Evolutionary conservation across 2,797 vertebrate genomes (phyloP).

Genomic region (Florisuga fusca): DNA sequence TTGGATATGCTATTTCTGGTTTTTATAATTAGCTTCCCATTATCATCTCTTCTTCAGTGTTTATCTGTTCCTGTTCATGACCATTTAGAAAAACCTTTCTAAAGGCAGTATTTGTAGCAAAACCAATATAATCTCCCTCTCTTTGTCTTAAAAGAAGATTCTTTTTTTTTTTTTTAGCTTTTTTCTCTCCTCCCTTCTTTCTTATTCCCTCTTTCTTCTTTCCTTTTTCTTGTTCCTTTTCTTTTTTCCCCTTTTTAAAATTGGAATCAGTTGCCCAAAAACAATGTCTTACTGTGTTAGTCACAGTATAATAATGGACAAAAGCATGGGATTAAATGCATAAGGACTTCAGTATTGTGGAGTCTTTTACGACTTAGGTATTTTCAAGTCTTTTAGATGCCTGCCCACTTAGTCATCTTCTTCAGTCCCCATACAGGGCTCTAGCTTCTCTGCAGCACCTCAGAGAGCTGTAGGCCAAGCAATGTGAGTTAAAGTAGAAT

Average conservation of each 20-base stretch:
- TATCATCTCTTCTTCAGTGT: slow-evolving; percentile 19
- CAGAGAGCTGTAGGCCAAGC: neutral
- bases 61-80: neutral
- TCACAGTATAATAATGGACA: neutral
- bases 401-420: neutral
- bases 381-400: neutral
- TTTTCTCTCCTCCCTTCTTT: too few relatives aligned
- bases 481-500: neutral
- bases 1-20: neutral
- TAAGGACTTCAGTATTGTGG: neutral
- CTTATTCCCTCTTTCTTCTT: too few relatives aligned
- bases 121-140: neutral
- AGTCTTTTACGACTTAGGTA: neutral
- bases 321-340: neutral
- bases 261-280: neutral
- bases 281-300: neutral
- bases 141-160: neutral
- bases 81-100: neutral
- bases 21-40: slow-evolving; percentile 25
- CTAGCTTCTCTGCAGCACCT: neutral
- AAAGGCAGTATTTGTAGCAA: neutral
- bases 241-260: accelerated
- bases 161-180: too few relatives aligned
- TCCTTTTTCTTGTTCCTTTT: neutral
- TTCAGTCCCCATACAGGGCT: neutral